phyloP scores from a whole-genome alignment of 2,797 vertebrate genomes.

The Brotula barbata region DNA sequence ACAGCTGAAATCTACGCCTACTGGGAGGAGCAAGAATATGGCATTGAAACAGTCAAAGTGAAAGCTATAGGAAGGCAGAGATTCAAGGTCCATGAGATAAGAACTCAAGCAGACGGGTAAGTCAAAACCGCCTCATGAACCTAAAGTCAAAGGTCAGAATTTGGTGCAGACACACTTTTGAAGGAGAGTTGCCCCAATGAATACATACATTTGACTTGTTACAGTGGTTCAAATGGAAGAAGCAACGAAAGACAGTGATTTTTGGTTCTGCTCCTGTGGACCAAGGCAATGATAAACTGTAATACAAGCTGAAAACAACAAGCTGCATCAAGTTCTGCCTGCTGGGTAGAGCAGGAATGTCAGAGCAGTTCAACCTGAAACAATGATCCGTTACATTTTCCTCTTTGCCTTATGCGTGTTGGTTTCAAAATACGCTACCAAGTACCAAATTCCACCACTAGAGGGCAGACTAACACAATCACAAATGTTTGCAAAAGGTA shows the following conservation, averaged over 20 bases:
- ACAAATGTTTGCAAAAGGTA: neutral
- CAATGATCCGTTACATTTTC: no score
- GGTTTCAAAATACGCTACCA: neutral
- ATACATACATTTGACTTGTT: neutral
- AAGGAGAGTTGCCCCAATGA: neutral
- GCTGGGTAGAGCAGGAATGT: no score
- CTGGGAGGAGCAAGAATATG: constrained; percentile 94
- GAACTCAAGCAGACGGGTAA: constrained; percentile 97
- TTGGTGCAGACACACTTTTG: neutral
- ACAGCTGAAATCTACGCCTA: constrained; percentile 98
- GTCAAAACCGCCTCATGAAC: constrained; percentile 44
- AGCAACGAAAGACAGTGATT: no score
- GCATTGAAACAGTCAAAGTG: constrained; percentile 97
- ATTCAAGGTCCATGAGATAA: constrained; percentile 94
- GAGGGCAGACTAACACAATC: constrained; percentile 50
- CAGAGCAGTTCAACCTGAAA: no score
- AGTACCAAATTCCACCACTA: constrained; percentile 40
- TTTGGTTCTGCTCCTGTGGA: neutral
- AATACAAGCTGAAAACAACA: neutral
- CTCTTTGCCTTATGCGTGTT: no score
- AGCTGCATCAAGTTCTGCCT: neutral
- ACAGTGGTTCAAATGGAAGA: neutral
- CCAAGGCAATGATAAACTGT: neutral
- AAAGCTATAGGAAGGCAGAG: constrained; percentile 96
- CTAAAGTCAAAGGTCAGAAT: constrained; percentile 16